Percentiles rank a stretch among this genome's conserved stretches.
phyloP scores from a whole-genome alignment of 2,797 vertebrate species.

The Falco columbarius region DNA sequence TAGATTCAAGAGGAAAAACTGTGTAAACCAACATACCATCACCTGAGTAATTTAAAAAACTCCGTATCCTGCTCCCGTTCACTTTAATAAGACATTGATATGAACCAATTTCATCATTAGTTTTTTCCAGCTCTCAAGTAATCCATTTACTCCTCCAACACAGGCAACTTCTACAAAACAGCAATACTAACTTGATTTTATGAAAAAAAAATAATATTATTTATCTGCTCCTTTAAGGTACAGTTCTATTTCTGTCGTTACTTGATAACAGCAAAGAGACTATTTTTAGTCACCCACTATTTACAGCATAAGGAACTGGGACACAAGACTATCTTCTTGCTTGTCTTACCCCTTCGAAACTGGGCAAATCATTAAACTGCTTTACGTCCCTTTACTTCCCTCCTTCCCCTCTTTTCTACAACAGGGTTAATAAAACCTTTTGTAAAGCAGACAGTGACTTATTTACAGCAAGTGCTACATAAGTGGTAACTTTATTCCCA shows the following conservation, averaged over 20 bases:
- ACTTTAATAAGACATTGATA: neutral
- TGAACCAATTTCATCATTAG: neutral
- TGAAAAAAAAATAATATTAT: no score
- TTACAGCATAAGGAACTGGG: slow-evolving; percentile 19
- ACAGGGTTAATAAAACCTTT: neutral
- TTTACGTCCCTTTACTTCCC: neutral
- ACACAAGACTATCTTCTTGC: neutral
- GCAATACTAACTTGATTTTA: neutral
- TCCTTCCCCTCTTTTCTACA: neutral
- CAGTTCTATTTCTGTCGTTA: neutral
- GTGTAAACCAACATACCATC: neutral
- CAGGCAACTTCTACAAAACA: neutral
- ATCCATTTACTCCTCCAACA: neutral
- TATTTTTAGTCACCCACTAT: slow-evolving; percentile 22
- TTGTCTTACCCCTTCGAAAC: neutral
- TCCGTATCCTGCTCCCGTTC: neutral
- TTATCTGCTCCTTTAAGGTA: neutral
- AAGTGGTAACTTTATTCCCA: neutral
- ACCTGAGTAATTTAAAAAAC: neutral
- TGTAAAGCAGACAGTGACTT: neutral
- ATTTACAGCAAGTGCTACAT: neutral
- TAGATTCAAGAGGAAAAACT: neutral
- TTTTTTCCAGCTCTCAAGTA: neutral
- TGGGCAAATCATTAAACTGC: neutral
- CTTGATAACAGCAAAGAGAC: neutral